Conservation (phyloP, 2,888 invertebrate species). For the Anoplius nigerrimus region DNA sequence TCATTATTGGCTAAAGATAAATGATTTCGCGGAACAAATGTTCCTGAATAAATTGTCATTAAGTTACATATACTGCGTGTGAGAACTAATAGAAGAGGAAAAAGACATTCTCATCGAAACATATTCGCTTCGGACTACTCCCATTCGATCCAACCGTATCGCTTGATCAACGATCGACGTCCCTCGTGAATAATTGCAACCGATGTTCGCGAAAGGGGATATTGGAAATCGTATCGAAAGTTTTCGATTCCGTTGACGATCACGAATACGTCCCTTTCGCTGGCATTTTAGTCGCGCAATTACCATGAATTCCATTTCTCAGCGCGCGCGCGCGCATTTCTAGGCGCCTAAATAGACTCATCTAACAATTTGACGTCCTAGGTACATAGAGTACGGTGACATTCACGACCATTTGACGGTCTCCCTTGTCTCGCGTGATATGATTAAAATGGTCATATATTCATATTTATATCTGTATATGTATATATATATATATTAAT, state of each 20-base stretch:
- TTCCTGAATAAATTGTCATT: slow-evolving; percentile 6
- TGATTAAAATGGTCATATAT: slow-evolving; percentile 62
- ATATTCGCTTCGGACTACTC: slow-evolving; percentile 3
- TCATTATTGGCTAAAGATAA: slow-evolving; percentile 31
- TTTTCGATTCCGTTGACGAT: slow-evolving; percentile 11
- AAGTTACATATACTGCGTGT: too few species aligned
- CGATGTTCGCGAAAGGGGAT: too few species aligned
- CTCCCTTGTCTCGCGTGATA: slow-evolving; percentile 52
- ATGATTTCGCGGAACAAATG: slow-evolving; percentile 16
- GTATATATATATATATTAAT: slow-evolving; percentile 12
- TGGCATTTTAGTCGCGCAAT: too few species aligned
- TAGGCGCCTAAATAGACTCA: slow-evolving; percentile 25
- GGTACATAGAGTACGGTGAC: slow-evolving; percentile 30
- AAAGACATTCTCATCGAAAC: not conserved
- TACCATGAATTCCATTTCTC: not conserved
- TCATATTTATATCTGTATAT: slow-evolving; percentile 42
- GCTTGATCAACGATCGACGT: too few species aligned
- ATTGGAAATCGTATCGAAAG: too few species aligned
- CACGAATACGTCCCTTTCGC: too few species aligned
- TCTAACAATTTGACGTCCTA: slow-evolving; percentile 26
- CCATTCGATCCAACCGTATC: not conserved
- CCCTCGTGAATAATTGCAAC: too few species aligned
- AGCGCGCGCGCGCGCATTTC: slow-evolving; percentile 16
- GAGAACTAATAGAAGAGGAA: too few species aligned
- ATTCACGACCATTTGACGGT: slow-evolving; percentile 20